phyloP scores from a whole-genome alignment of 2,113 vertebrate species.

The Xenus cinereus region DNA sequence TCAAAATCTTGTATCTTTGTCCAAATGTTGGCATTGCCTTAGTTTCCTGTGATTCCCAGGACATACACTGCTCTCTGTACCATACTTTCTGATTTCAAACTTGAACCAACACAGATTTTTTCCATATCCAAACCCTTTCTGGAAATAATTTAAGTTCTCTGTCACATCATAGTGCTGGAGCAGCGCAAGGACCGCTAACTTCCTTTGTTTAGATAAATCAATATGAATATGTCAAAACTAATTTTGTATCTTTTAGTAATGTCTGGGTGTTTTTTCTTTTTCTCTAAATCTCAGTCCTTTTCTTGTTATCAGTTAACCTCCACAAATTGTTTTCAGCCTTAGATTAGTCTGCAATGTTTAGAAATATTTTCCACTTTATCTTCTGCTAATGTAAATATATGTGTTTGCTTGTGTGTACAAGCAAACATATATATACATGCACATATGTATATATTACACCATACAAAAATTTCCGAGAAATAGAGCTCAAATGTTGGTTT shows the following conservation, averaged over 20 bases:
- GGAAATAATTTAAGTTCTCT: background rate
- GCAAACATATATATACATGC: too few species aligned
- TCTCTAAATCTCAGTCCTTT: background rate
- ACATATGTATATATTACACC: background rate
- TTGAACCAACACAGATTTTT: background rate
- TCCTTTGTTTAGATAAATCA: slow-evolving; percentile 16
- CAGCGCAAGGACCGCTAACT: background rate
- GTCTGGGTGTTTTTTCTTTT: background rate
- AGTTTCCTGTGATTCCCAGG: background rate
- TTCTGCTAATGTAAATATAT: background rate
- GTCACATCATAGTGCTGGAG: background rate
- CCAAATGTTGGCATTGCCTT: background rate
- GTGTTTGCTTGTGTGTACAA: background rate
- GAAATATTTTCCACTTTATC: background rate
- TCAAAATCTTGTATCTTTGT: background rate
- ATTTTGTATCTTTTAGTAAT: background rate
- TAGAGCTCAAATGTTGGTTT: background rate
- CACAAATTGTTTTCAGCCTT: background rate
- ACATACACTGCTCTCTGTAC: background rate
- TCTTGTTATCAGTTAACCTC: background rate
- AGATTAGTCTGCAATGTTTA: background rate
- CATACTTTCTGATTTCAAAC: background rate
- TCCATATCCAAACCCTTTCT: background rate
- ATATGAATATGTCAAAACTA: background rate
- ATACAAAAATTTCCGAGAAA: background rate